Base-by-base conservation (phyloP, 2,113 vertebrate species). In the rabbit (Oryctolagus cuniculus) region DNA sequence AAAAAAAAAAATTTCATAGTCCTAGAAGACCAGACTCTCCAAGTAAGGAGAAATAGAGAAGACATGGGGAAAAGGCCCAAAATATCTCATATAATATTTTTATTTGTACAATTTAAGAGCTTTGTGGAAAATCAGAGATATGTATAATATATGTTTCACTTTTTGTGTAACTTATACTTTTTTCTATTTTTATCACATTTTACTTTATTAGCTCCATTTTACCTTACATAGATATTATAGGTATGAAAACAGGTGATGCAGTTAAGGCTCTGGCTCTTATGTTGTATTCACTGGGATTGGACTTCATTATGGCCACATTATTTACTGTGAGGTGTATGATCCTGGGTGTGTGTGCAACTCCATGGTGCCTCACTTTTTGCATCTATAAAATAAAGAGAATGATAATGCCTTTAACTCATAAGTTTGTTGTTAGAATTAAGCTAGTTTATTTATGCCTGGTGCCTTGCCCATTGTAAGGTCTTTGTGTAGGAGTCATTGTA, bases 121-220 rank as follows among this genome's bases (percentile, higher is more conserved):
- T 79, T 93, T 69, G 69, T 78, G 86, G 75, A 86, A 95, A 87
- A 36, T 78, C 29, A 75, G 31, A 31, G 4, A 58, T 89, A 67
- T 91, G 38, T 63, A 12, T 75, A 86, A 64, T 70, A 1, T 64
- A 22, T 61, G 86, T 67, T 38, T 73, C 44, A 72, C 89, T 92
- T 83, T 96, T 74, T 16, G 36, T 72, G 34, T 9, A 87, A 31
- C 31, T 67, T 73, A 19, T 0, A 61, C 15, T 79, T 64, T 58
- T 80, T 78, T 69, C 15, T 91, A 4, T 80, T 93, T 81, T 34
- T 86, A 19, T 88, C 15, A n/a, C 44, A 36, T 95, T 81, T 88
- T 1, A 9, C 53, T 64, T 93, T 85, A 11, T n/a, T 10, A 78
- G 34, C 27, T 77, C 29, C 25, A 22, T 74, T 90, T 9, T 73